phyloP scores from a whole-genome alignment of 1,140 invertebrate species.

The Danaus plexippus region DNA sequence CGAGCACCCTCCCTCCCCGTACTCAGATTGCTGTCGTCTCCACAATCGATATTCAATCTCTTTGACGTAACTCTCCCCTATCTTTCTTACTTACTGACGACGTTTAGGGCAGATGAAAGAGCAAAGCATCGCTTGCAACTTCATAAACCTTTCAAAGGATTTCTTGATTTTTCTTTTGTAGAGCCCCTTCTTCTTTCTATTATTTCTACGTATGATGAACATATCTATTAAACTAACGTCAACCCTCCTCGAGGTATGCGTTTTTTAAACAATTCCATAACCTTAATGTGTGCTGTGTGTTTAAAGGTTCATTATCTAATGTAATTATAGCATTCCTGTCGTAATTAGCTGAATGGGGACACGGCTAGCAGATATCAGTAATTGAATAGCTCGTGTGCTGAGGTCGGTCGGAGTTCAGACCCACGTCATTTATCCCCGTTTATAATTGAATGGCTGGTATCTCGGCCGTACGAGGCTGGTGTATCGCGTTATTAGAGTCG shows the following conservation, averaged over 20 bases:
- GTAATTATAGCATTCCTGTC: constrained; percentile 13
- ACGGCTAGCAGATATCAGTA: constrained; percentile 14
- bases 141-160: constrained; percentile 14
- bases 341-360: constrained; percentile 18
- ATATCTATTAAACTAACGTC: too few species aligned
- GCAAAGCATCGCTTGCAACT: constrained; percentile 28
- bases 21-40: constrained; percentile 60
- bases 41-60: constrained; percentile 71
- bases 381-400: constrained; percentile 4
- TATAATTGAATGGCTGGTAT: constrained; percentile 64
- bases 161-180: constrained; percentile 1
- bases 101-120: constrained; percentile 56
- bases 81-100: constrained; percentile 60
- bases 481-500: constrained; percentile 67
- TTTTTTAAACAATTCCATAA: too few species aligned
- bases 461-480: constrained; percentile 50
- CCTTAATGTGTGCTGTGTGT: neutral
- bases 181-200: neutral
- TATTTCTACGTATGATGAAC: neutral
- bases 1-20: constrained; percentile 26
- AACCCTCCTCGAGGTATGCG: too few species aligned
- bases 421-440: constrained; percentile 50
- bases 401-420: constrained; percentile 16
- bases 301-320: constrained; percentile 3
- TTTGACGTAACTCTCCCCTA: constrained; percentile 62